Conservation (phyloP, 2,113 vertebrate species). For the Eolophus roseicapilla region DNA sequence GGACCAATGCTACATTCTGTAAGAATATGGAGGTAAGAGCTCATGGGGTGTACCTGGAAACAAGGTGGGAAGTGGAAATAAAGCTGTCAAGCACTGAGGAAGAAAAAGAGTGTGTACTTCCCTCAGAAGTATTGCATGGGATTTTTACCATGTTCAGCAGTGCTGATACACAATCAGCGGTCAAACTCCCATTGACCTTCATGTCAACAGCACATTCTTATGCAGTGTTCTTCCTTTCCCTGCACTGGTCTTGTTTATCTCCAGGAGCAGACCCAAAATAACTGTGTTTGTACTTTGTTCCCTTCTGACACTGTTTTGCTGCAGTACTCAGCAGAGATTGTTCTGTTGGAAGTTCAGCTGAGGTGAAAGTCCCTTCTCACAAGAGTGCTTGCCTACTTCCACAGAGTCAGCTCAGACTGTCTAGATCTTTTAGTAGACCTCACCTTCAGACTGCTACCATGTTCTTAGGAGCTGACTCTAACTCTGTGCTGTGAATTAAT, state of each 20-base stretch:
- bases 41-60: neutral
- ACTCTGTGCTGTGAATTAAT: neutral
- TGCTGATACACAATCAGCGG: neutral
- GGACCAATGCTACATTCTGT: slow-evolving; percentile 95
- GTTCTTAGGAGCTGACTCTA: neutral
- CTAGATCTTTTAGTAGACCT: neutral
- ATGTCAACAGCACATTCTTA: neutral
- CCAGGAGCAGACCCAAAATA: neutral
- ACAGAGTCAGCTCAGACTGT: neutral
- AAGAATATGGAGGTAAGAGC: slow-evolving; percentile 91
- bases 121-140: neutral
- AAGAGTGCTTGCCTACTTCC: neutral
- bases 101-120: neutral
- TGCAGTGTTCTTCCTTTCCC: neutral
- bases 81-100: neutral
- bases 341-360: slow-evolving; percentile 26
- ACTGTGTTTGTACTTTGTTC: neutral
- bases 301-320: neutral
- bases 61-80: neutral
- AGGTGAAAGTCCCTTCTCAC: neutral
- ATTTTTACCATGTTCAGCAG: neutral
- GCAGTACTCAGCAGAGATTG: neutral
- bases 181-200: neutral
- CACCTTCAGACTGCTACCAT: neutral
- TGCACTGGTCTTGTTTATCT: neutral